phyloP scores from a whole-genome alignment of 2,888 invertebrate species.

The Xanthia icteritia region DNA sequence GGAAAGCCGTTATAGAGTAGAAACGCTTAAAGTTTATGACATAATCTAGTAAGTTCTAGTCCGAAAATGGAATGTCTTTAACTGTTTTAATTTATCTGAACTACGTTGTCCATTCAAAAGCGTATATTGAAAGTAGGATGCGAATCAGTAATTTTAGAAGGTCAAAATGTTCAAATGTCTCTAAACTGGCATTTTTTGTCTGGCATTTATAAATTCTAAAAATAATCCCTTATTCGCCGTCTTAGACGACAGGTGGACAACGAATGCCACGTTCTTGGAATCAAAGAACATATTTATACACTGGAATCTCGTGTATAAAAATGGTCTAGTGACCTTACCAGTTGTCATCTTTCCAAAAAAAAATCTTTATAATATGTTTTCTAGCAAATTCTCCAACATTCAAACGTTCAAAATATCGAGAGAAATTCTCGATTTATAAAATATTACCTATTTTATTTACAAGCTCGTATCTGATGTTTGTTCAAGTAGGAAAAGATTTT shows the following conservation, averaged over 20 bases:
- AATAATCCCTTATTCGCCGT: background rate
- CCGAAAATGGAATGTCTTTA: background rate
- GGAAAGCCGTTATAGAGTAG: background rate
- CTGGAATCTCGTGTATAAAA: background rate
- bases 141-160: background rate
- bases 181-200: background rate
- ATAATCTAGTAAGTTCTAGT: background rate
- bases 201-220: background rate
- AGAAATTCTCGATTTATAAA: background rate
- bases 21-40: background rate
- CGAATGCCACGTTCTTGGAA: background rate
- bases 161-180: background rate
- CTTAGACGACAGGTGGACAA: background rate
- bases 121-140: background rate
- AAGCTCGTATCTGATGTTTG: background rate
- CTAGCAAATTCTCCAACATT: background rate
- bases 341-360: background rate
- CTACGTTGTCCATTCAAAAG: background rate
- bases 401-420: background rate
- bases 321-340: background rate
- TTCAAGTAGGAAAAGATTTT: constrained; percentile 4
- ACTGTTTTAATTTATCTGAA: background rate
- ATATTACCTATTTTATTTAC: background rate
- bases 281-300: background rate
- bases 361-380: background rate